phyloP scores from a whole-genome alignment of 2,797 vertebrate genomes.

The Propithecus deckenii region DNA sequence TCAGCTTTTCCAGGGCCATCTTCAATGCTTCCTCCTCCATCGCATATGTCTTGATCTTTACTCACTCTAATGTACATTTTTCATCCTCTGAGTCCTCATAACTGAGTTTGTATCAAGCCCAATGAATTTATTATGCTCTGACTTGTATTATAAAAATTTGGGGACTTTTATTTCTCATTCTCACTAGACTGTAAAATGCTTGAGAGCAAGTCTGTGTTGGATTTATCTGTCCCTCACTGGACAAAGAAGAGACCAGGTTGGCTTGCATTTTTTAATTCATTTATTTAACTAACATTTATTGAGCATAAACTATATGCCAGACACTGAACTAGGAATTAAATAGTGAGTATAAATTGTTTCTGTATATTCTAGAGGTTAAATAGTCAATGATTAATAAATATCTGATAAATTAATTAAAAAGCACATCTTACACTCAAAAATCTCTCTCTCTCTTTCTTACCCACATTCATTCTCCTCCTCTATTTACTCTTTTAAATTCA shows the following conservation, averaged over 20 bases:
- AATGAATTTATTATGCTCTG: neutral
- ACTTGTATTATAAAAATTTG: neutral
- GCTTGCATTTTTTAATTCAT: neutral
- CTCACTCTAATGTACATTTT: neutral
- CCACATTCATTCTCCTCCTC: neutral
- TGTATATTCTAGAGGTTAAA: neutral
- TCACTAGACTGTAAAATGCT: neutral
- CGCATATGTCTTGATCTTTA: neutral
- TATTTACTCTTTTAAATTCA: constrained; percentile 33
- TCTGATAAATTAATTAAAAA: neutral
- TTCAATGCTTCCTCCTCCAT: neutral
- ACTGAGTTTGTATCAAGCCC: neutral
- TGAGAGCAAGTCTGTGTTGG: neutral
- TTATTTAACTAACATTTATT: constrained; percentile 28
- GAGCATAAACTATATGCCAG: neutral
- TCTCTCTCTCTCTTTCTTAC: neutral
- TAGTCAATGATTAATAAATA: neutral
- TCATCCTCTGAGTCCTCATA: neutral
- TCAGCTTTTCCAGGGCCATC: neutral
- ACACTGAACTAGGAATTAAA: neutral
- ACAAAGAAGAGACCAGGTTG: constrained; percentile 27
- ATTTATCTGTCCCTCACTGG: neutral
- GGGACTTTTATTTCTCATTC: neutral
- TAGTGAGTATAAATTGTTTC: neutral
- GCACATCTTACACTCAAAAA: neutral